These are phyloP conservation scores for Myiozetetes cayanensis DNA, from an alignment of 2,113 vertebrate species.

Conservation along the genomic window DNA sequence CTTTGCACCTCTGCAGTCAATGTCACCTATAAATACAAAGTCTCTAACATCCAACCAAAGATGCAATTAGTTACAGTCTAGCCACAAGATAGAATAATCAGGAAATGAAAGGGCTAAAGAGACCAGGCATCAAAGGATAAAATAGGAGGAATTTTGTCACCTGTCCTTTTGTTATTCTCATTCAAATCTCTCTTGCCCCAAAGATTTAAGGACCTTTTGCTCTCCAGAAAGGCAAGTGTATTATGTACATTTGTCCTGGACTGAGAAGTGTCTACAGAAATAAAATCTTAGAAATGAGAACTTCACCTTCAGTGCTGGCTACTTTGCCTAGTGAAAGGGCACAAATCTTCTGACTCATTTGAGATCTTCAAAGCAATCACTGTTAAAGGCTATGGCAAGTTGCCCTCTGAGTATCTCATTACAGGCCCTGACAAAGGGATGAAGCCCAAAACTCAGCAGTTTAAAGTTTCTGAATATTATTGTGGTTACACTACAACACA, in stretches of 20 bases:
- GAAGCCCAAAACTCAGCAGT: neutral
- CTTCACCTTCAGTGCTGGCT: neutral
- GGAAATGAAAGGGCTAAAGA: neutral
- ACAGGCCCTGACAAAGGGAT: neutral
- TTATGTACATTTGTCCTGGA: neutral
- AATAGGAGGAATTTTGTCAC: neutral
- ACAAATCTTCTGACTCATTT: neutral
- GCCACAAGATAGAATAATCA: neutral
- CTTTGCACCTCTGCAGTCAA: neutral
- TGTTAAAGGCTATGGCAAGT: neutral
- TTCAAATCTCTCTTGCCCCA: neutral
- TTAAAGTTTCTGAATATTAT: neutral
- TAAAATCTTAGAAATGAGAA: neutral
- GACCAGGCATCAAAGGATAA: neutral
- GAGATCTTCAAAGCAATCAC: neutral
- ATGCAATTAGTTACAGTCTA: neutral
- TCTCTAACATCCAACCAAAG: neutral
- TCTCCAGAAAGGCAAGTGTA: neutral
- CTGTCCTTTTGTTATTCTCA: neutral
- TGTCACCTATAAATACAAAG: neutral
- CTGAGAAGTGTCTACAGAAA: neutral
- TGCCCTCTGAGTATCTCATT: neutral
- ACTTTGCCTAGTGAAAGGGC: neutral
- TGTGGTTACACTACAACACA: rapidly evolving
- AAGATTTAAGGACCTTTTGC: neutral